Evolutionary conservation across 2,797 vertebrate species (phyloP), one percentile per base, ranked within the genome.

Genomic region (Enteromius thamalakanensis): DNA sequence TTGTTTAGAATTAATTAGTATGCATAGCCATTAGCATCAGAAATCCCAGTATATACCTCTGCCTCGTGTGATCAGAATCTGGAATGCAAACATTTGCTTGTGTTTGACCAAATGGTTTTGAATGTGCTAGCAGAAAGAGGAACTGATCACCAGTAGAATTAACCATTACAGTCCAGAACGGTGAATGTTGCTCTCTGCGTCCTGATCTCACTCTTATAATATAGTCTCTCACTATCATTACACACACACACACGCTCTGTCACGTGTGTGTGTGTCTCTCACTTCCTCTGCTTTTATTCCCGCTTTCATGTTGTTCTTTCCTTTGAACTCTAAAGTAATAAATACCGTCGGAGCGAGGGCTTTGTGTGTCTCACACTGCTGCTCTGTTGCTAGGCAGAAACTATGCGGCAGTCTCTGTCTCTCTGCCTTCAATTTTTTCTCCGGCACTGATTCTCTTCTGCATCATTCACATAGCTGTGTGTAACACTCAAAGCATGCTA

Each of bases 311-410:
- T 84, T 32, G 37, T 51, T 51, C 72, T 74, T 40, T 60, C 12
- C 70, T 70, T 26, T 64, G 75, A 88, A 84, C 80, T 47, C 76
- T 85, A 68, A 58, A 68, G 71, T 69, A 69, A 84, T 88, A 81
- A 26, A 85, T 45, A 17, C 77, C 85, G 83, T 23, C 80, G 26
- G 71, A 53, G 77, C 81, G 42, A 60, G 12, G 21, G 29, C 67
- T 29, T 80, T 79, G 87, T 83, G 81, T 81, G 87, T 83, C 65
- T 76, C 89, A 90, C 90, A 88, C 87, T 17, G 83, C 85, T 51
- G 80, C 82, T 89, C 91, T 95, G 93, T 94, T 95, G 93, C 93
- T 93, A 93, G 93, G 93, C 93, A 94, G 93, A 93, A 94, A 79
- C 84, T 84, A 84, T 94, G 93, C 93, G 91, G 91, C 89, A 92